These are phyloP conservation scores for Perizoma affinitatum DNA, from an alignment of 2,888 invertebrate species.

Conservation along the genomic window DNA sequence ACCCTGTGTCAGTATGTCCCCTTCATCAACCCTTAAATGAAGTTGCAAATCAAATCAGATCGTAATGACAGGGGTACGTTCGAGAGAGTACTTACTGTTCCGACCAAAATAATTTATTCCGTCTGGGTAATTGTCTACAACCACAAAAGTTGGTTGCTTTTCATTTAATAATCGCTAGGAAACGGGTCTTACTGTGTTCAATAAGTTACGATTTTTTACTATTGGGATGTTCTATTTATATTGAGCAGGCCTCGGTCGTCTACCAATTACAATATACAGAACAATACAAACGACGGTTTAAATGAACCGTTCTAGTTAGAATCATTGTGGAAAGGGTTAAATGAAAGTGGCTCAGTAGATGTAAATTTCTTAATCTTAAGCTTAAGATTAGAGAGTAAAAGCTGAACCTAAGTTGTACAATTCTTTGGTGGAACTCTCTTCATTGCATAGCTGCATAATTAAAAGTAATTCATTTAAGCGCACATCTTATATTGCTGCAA, in stretches of 20 bases:
- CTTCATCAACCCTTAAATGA: constrained; percentile 19
- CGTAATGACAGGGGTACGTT: constrained; percentile 11
- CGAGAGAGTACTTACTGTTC: neutral
- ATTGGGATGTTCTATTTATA: no score
- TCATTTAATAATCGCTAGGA: no score
- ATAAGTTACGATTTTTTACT: no score
- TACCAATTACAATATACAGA: no score
- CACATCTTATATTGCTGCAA: no score
- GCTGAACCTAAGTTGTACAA: neutral
- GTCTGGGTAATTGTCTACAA: neutral
- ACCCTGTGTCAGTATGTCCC: constrained; percentile 9
- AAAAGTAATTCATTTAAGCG: no score
- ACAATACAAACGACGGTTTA: no score
- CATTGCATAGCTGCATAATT: constrained; percentile 5
- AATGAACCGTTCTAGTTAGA: neutral
- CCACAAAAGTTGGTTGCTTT: no score
- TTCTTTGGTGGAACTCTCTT: constrained; percentile 9
- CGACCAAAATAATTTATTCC: neutral
- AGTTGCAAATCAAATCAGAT: constrained; percentile 19
- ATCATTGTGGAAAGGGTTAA: neutral
- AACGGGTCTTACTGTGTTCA: no score
- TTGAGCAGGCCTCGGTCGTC: neutral
- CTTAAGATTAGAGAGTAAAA: no score
- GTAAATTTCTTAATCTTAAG: no score
- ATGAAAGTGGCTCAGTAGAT: no score